Base-by-base conservation (phyloP, 2,888 invertebrate genomes). In the Mythimna albipuncta region DNA sequence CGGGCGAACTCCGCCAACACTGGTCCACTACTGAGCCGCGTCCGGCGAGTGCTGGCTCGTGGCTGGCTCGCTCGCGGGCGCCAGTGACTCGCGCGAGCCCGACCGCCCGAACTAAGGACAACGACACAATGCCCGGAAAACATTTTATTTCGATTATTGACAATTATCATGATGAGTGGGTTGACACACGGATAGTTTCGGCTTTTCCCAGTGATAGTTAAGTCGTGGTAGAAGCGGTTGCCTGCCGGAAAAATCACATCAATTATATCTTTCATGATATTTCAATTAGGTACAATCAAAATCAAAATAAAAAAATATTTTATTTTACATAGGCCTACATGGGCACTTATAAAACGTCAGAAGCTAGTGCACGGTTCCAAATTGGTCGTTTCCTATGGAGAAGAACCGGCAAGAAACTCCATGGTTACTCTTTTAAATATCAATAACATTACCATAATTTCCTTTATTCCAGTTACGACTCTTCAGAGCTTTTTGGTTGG, bases 1-100 rank as follows among this genome's bases (percentile, higher is more conserved):
- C 88, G 82, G 41, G 78, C 80, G 86, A 72, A 84, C 75, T 84
- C 83, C 87, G 83, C 77, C n/a, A 58, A 77, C 72, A 81, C 83
- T 83, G 62, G 63, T 19, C 59, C n/a, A 62, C 61, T 52, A 67
- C 66, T 74, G 74, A 59, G 6, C n/a, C 10, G 11, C 52, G 35
- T n/a, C 11, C 32, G 9, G 54, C 50, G n/a, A 26, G 32, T 11
- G 35, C 75, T 32, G 47, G 38, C 32, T 2, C 57, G 69, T 47
- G 9, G 35, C 75, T 32, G 47, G 38, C 32, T 2, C 57, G 69
- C 47, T 35, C 54, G 47, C 62, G 44, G 13, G 57, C 58, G 61
- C 41, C 41, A 54, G 26, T n/a, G 16, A 26, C 70, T 52, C 26
- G 44, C 47, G 38, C 75, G 58, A 54, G 73, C 73, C 54, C 9